Percentiles rank a stretch among this genome's conserved stretches.
Evolutionary conservation across 2,888 invertebrate species (phyloP).

Genomic region (Patella ulyssiponensis): DNA sequence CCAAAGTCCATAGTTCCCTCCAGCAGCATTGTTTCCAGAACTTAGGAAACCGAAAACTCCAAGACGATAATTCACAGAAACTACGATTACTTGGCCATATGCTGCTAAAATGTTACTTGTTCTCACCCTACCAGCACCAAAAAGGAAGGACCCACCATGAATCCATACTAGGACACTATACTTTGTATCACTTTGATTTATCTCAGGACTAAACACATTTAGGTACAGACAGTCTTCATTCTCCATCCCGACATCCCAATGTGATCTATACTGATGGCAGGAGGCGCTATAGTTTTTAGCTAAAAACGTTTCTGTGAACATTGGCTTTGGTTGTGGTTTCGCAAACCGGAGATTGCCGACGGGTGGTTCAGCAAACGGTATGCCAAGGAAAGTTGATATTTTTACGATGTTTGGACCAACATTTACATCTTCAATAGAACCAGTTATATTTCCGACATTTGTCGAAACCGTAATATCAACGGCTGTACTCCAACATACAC

Average conservation of each 20-base stretch:
- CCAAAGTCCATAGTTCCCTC: constrained; percentile 57
- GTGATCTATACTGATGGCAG: constrained; percentile 39
- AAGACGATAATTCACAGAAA: constrained; percentile 53
- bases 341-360: neutral
- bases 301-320: constrained; percentile 30
- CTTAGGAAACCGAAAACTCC: constrained; percentile 54
- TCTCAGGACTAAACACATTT: constrained; percentile 48
- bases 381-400: neutral
- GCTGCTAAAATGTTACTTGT: constrained; percentile 26
- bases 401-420: neutral
- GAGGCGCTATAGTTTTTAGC: constrained; percentile 41
- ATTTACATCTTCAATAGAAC: neutral
- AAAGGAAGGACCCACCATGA: constrained; percentile 47
- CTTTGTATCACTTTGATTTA: constrained; percentile 14
- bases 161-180: constrained; percentile 47
- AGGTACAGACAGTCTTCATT: constrained; percentile 49
- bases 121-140: constrained; percentile 32
- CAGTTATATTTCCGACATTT: neutral
- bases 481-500: no score
- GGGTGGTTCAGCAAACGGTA: neutral
- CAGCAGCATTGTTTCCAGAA: constrained; percentile 40
- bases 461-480: neutral
- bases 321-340: constrained; percentile 15
- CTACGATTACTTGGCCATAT: constrained; percentile 45
- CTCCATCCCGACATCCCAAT: no score